A percentile compares a stretch with the other conserved stretches of the same genome.
phyloP scores from a whole-genome alignment of 2,797 vertebrate species.

The Paedocypris micromegethes region DNA sequence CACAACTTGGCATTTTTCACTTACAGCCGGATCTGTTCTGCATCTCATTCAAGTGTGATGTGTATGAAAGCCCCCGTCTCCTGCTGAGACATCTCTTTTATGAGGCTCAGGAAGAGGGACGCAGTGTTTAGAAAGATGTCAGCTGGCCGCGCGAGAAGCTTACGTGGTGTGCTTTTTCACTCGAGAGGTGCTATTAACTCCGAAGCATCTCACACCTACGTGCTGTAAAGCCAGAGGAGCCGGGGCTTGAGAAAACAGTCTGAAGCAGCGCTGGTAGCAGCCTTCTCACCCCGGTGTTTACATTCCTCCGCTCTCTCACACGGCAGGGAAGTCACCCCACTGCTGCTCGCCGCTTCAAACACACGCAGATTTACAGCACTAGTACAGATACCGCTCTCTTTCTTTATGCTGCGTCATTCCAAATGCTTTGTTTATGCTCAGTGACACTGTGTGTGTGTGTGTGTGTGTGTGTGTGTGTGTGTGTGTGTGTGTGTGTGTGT shows the following conservation, averaged over 20 bases:
- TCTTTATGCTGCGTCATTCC: too few relatives aligned
- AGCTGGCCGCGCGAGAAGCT: slow-evolving; percentile 27
- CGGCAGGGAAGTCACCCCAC: slow-evolving; percentile 35
- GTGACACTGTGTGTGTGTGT: too few relatives aligned
- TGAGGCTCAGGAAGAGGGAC: slow-evolving; percentile 9
- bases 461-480: too few relatives aligned
- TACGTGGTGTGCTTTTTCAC: slow-evolving; percentile 48
- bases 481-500: too few relatives aligned
- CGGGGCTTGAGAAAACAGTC: slow-evolving; percentile 42
- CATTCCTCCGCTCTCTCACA: slow-evolving; percentile 16
- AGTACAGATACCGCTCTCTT: not conserved
- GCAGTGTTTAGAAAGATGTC: slow-evolving; percentile 33
- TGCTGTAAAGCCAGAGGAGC: slow-evolving; percentile 48
- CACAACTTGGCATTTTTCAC: too few relatives aligned
- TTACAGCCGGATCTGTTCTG: not conserved
- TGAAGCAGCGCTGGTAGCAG: slow-evolving; percentile 32
- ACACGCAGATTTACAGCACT: not conserved
- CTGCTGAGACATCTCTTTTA: slow-evolving; percentile 18
- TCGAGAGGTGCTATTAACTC: slow-evolving; percentile 41
- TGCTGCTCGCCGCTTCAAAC: not conserved
- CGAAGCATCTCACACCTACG: slow-evolving; percentile 33
- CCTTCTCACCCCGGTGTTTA: slow-evolving; percentile 37
- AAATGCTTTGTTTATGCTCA: too few relatives aligned
- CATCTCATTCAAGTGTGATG: slow-evolving; percentile 18
- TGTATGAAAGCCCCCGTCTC: slow-evolving; percentile 7